A percentile compares a stretch with the other conserved stretches of the same genome.
These are phyloP conservation scores for Butorides virescens DNA, from an alignment of 2,113 vertebrate species.

Conservation along the genomic window DNA sequence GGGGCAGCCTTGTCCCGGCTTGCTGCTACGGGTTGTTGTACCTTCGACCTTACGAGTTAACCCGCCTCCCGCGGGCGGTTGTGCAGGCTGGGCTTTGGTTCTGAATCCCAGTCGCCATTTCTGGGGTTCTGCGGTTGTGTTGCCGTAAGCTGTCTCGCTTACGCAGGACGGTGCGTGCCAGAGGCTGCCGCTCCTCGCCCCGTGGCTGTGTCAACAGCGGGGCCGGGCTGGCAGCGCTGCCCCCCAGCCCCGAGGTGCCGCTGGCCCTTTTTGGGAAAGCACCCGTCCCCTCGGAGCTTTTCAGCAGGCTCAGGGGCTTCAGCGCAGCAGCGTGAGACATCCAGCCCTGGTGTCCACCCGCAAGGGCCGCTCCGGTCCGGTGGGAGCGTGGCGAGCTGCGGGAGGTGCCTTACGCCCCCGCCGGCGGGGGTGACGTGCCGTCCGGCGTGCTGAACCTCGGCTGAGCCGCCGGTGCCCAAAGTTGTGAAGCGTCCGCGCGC, in stretches of 20 bases:
- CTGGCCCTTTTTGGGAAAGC: background rate
- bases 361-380: background rate
- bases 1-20: background rate
- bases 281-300: background rate
- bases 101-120: no score
- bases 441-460: rapidly evolving
- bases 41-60: background rate
- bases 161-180: rapidly evolving
- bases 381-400: rapidly evolving
- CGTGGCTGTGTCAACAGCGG: background rate
- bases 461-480: rapidly evolving
- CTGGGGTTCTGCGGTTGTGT: background rate
- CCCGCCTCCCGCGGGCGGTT: no score
- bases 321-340: background rate
- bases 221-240: background rate
- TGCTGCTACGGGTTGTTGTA: background rate
- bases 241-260: rapidly evolving
- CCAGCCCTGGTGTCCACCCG: background rate
- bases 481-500: rapidly evolving
- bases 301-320: background rate
- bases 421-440: no score
- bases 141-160: background rate
- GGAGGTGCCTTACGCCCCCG: background rate
- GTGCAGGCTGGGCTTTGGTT: background rate
- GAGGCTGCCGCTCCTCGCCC: background rate